These are phyloP conservation scores for Axis porcinus DNA, from an alignment of 2,113 vertebrate genomes.

Conservation along the genomic window DNA sequence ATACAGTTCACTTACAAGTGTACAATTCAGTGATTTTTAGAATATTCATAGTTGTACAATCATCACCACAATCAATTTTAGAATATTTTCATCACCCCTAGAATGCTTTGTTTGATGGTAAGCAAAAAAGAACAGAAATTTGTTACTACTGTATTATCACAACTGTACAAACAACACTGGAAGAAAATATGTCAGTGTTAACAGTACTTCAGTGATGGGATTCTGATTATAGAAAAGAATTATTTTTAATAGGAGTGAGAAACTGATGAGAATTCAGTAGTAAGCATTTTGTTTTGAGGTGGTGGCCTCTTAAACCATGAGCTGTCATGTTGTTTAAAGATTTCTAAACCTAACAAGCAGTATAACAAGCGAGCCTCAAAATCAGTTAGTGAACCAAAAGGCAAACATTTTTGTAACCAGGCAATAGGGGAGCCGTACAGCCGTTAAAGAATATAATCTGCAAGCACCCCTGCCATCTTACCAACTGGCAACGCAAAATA, in stretches of 20 bases:
- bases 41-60: background rate
- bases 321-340: conserved; percentile 74
- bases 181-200: conserved; percentile 2
- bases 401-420: conserved; percentile 70
- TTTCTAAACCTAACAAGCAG: conserved; percentile 57
- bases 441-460: conserved; percentile 59
- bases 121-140: background rate
- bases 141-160: background rate
- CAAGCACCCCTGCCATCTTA: conserved; percentile 52
- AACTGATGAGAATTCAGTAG: background rate
- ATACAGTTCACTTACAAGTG: background rate
- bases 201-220: background rate
- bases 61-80: background rate
- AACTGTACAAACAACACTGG: background rate
- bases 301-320: conserved; percentile 55
- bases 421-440: conserved; percentile 66
- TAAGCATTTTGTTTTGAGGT: conserved; percentile 57
- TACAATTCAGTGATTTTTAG: background rate
- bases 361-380: conserved; percentile 51
- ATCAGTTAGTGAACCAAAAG: conserved; percentile 66
- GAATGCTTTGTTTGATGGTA: background rate
- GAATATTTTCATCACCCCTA: background rate
- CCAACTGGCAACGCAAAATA: conserved; percentile 40
- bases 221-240: background rate
- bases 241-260: conserved; percentile 49